phyloP scores from a whole-genome alignment of 2,888 invertebrate genomes.

The Sinotaia quadrata region DNA sequence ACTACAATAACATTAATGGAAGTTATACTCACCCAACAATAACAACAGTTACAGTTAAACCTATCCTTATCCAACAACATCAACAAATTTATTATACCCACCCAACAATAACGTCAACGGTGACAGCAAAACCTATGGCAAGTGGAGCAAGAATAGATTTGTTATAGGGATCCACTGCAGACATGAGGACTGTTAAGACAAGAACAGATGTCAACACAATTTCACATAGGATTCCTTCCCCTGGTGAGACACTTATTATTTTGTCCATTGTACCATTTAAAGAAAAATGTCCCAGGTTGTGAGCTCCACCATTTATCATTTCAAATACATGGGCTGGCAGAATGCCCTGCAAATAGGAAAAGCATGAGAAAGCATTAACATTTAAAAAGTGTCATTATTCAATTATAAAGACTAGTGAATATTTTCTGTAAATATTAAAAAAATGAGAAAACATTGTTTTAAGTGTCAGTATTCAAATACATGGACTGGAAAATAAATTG shows the following conservation, averaged over 20 bases:
- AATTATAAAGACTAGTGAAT: too few relatives aligned
- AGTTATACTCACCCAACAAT: background rate
- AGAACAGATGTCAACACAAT: constrained; percentile 57
- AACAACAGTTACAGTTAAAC: background rate
- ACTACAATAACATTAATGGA: background rate
- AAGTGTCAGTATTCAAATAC: too few relatives aligned
- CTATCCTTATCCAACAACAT: background rate
- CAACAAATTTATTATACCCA: constrained; percentile 29
- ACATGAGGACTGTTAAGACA: constrained; percentile 68
- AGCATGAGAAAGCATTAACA: too few relatives aligned
- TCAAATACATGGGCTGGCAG: constrained; percentile 14
- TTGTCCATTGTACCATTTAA: too few relatives aligned
- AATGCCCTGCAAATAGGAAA: constrained; percentile 31
- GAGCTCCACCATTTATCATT: constrained; percentile 37
- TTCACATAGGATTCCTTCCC: constrained; percentile 57
- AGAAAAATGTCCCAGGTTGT: constrained; percentile 12
- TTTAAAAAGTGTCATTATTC: too few relatives aligned
- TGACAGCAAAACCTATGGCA: constrained; percentile 71
- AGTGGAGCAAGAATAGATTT: constrained; percentile 66
- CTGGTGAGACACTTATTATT: constrained; percentile 42
- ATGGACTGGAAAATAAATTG: too few relatives aligned
- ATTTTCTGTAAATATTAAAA: too few relatives aligned
- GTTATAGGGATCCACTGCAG: constrained; percentile 67
- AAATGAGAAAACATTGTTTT: too few relatives aligned
- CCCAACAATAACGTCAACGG: constrained; percentile 70